Conservation (phyloP, 2,888 invertebrate species). For the Sesia apiformis region DNA sequence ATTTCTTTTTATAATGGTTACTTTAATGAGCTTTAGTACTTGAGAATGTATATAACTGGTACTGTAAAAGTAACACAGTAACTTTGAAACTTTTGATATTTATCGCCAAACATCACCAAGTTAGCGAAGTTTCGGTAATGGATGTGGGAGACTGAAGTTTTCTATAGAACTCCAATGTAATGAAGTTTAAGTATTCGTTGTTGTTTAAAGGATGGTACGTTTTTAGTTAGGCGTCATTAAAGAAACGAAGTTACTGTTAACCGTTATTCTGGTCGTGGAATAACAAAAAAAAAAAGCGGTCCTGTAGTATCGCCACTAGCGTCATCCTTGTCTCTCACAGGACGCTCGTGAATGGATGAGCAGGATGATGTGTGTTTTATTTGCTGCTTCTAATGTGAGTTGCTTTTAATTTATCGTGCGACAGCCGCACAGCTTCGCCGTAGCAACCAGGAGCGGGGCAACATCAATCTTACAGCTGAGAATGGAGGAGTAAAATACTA, state of each 20-base stretch:
- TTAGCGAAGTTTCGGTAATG: no score
- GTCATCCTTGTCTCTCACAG: conserved; percentile 46
- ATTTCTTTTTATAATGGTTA: conserved; percentile 42
- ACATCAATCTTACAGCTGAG: conserved; percentile 54
- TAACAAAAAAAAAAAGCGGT: conserved; percentile 70
- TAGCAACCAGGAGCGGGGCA: conserved; percentile 42
- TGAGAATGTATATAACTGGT: conserved; percentile 10
- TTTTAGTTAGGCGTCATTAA: conserved; percentile 47
- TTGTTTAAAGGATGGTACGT: conserved; percentile 18
- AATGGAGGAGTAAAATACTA: conserved; percentile 6
- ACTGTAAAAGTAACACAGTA: not conserved
- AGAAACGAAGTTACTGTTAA: conserved; percentile 57
- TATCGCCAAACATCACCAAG: no score
- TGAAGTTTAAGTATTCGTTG: no score
- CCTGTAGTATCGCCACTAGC: conserved; percentile 41
- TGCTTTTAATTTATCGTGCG: conserved; percentile 68
- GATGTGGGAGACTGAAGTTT: no score
- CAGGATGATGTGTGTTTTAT: conserved; percentile 46
- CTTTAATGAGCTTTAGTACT: conserved; percentile 35
- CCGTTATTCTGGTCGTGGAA: conserved; percentile 52
- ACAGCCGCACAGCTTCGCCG: conserved; percentile 57
- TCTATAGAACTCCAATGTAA: no score
- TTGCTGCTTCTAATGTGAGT: conserved; percentile 54
- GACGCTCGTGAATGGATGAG: conserved; percentile 36
- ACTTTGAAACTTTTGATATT: not conserved